Conservation (phyloP, 1,140 invertebrate species). For the Sesamia nonagrioides region DNA sequence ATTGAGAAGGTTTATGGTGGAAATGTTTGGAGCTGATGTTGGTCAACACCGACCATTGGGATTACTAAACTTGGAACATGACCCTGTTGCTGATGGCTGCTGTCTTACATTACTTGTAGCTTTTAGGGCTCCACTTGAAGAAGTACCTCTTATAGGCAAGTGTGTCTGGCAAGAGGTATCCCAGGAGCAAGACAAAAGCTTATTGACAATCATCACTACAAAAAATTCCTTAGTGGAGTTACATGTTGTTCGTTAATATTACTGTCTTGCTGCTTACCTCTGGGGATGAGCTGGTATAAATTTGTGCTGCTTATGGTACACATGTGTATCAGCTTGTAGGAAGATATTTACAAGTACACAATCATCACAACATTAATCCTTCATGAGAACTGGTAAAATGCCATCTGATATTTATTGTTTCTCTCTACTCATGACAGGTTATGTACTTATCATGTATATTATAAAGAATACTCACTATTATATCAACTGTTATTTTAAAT, state of each 20-base stretch:
- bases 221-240: constrained; percentile 93
- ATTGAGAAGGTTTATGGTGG: constrained; percentile 96
- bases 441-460: constrained; percentile 9
- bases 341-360: background rate
- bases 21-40: constrained; percentile 95
- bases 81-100: constrained; percentile 91
- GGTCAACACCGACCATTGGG: constrained; percentile 95
- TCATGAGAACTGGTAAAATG: background rate
- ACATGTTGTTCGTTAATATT: constrained; percentile 92
- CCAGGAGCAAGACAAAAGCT: constrained; percentile 90
- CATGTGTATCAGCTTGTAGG: background rate
- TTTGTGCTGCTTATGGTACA: too few relatives aligned
- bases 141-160: constrained; percentile 94
- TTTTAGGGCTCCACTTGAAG: constrained; percentile 94
- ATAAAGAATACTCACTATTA: background rate
- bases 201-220: constrained; percentile 90
- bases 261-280: background rate
- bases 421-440: constrained; percentile 25
- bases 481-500: background rate
- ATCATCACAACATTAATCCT: background rate
- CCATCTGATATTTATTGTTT: background rate
- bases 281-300: too few relatives aligned
- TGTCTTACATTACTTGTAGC: constrained; percentile 95
- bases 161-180: constrained; percentile 95
- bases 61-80: constrained; percentile 90